phyloP scores from a whole-genome alignment of 2,888 invertebrate species.

The Leptogaster cylindrica region DNA sequence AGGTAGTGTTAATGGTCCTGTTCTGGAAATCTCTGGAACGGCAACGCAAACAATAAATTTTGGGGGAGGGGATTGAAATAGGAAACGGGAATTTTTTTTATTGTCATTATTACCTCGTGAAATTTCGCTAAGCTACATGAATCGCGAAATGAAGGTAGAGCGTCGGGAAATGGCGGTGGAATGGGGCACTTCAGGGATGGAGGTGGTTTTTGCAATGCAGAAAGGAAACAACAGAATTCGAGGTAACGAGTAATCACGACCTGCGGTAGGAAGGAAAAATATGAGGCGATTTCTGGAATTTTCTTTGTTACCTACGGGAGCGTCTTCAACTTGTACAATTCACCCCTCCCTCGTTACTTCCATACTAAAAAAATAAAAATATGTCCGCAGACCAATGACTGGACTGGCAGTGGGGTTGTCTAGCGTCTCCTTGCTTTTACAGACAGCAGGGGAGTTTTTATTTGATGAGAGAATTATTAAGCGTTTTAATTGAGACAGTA shows the following conservation, averaged over 20 bases:
- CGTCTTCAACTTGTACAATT: constrained; percentile 6
- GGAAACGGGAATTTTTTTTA: constrained; percentile 24
- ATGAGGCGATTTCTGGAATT: constrained; percentile 11
- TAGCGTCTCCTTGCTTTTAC: no score
- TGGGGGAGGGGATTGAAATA: constrained; percentile 7
- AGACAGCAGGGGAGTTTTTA: constrained; percentile 37
- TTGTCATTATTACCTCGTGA: constrained; percentile 39
- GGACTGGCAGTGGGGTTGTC: no score
- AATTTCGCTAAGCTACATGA: constrained; percentile 27
- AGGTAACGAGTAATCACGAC: constrained; percentile 30
- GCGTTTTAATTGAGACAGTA: constrained; percentile 39
- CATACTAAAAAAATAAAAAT: no score
- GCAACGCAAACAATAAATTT: constrained; percentile 38
- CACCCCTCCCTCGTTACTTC: not conserved
- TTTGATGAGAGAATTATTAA: constrained; percentile 40
- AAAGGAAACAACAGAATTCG: not conserved
- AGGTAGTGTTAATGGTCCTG: constrained; percentile 40
- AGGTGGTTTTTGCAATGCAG: no score
- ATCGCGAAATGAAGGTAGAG: constrained; percentile 10
- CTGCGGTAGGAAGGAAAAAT: constrained; percentile 32
- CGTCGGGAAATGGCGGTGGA: not conserved
- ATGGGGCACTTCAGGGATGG: no score
- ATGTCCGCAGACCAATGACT: no score
- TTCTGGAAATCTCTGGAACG: constrained; percentile 37
- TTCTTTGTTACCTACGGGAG: not conserved